Percentiles rank a stretch among this genome's conserved stretches.
Evolutionary conservation across 2,113 vertebrate species (phyloP).

Genomic region (Nothobranchius kuhntae): DNA sequence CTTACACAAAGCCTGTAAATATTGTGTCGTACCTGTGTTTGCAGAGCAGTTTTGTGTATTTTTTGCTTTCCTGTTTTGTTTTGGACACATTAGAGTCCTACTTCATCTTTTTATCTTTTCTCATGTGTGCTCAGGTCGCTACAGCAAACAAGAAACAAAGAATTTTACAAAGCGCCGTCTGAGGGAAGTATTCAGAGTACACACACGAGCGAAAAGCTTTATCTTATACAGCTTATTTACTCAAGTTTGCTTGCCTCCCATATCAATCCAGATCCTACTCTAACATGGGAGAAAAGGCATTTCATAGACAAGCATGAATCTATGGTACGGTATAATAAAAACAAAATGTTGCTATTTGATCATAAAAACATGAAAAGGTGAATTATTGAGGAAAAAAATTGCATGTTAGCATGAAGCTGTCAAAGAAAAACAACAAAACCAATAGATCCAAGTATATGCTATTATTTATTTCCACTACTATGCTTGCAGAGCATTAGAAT

Average conservation of each 20-base stretch:
- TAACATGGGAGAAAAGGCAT: constrained; percentile 18
- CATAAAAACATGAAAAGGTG: not conserved
- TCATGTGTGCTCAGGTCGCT: constrained; percentile 54
- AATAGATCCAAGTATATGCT: constrained; percentile 5
- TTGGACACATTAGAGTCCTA: not conserved
- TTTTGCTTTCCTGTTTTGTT: not conserved
- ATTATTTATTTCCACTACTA: constrained; percentile 28
- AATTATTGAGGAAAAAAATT: not conserved
- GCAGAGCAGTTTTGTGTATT: not conserved
- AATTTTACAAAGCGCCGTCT: constrained; percentile 58
- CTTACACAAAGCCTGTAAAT: not conserved
- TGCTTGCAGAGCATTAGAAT: constrained; percentile 8
- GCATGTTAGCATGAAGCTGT: constrained; percentile 23
- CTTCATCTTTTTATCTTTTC: constrained; percentile 3
- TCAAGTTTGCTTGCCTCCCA: constrained; percentile 45
- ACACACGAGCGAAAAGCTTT: constrained; percentile 30
- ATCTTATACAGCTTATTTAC: constrained; percentile 48
- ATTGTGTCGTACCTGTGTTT: not conserved
- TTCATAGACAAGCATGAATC: constrained; percentile 36
- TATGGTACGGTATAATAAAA: constrained; percentile 4
- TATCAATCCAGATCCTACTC: constrained; percentile 24
- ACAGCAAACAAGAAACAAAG: constrained; percentile 71
- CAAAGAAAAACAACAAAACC: not conserved
- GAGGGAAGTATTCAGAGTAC: constrained; percentile 52
- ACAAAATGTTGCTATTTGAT: constrained; percentile 1